Percentiles rank a stretch among this genome's conserved stretches.
These are phyloP conservation scores for Peucedramus taeniatus DNA, from an alignment of 2,113 vertebrate genomes.

Conservation along the genomic window DNA sequence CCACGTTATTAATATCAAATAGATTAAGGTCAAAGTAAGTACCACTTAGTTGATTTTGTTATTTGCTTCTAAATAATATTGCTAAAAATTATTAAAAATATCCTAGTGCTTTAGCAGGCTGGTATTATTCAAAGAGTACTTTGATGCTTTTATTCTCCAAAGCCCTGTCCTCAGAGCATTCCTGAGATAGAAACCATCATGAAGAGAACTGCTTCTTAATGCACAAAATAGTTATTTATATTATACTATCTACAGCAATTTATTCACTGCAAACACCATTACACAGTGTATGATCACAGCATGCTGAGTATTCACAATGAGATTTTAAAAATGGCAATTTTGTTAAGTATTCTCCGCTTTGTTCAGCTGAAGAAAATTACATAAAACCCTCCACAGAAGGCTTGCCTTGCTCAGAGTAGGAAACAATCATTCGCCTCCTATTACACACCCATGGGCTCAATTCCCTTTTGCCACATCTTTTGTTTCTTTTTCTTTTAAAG, in stretches of 20 bases:
- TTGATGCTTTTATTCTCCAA: conserved; percentile 1
- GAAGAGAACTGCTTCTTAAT: conserved; percentile 36
- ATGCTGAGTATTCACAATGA: conserved; percentile 44
- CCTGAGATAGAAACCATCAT: conserved; percentile 5
- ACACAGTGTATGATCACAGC: conserved; percentile 54
- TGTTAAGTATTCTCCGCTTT: conserved; percentile 55
- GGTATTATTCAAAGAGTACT: conserved; percentile 17
- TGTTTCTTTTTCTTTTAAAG: background rate
- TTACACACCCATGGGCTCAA: background rate
- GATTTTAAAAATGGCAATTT: conserved; percentile 60
- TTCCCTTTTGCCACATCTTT: background rate
- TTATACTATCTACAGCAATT: conserved; percentile 61
- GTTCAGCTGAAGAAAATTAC: conserved; percentile 50
- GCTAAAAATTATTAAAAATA: background rate
- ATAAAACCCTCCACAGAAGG: conserved; percentile 27
- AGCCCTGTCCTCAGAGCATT: background rate
- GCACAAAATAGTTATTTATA: conserved; percentile 53
- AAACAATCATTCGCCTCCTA: background rate
- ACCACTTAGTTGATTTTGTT: background rate
- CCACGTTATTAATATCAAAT: background rate
- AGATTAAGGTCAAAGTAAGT: background rate
- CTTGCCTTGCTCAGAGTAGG: conserved; percentile 1
- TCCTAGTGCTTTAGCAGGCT: background rate
- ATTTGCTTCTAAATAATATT: background rate
- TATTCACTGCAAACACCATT: conserved; percentile 61